Conservation (phyloP, 2,797 vertebrate species). For the Euthynnus affinis region DNA sequence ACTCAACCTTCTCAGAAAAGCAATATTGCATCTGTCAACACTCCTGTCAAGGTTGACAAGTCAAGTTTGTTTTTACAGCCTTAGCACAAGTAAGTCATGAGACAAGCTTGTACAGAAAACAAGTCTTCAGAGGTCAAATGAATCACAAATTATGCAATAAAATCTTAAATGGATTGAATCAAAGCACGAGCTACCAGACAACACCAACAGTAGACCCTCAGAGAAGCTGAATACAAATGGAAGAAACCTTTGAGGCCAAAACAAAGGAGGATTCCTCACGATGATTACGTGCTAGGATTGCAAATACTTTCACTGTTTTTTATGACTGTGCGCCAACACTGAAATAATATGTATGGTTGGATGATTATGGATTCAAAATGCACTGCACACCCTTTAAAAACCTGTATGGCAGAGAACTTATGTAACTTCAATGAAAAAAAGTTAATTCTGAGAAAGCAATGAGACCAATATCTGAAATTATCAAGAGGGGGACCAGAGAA, state of each 20-base stretch:
- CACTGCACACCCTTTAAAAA: slow-evolving; percentile 20
- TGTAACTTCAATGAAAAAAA: slow-evolving; percentile 25
- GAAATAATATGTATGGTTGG: background rate
- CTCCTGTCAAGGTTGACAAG: slow-evolving; percentile 47
- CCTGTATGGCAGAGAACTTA: background rate
- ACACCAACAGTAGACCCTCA: background rate
- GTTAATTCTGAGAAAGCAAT: slow-evolving; percentile 27
- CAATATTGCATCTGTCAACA: slow-evolving; percentile 47
- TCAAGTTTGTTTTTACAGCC: slow-evolving; percentile 48
- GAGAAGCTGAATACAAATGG: background rate
- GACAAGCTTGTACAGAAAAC: slow-evolving; percentile 20
- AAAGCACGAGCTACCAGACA: background rate
- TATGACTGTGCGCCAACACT: background rate
- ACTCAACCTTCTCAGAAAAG: slow-evolving; percentile 51
- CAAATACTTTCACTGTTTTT: background rate
- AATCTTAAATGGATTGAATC: background rate
- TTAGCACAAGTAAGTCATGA: slow-evolving; percentile 33
- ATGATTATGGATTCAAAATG: slow-evolving; percentile 24
- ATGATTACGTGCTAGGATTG: slow-evolving; percentile 1
- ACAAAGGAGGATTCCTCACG: background rate
- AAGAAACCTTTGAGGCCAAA: background rate
- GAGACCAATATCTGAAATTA: slow-evolving; percentile 36
- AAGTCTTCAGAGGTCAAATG: slow-evolving; percentile 7
- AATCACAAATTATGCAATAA: slow-evolving; percentile 2
- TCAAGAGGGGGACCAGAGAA: slow-evolving; percentile 7